Percentiles rank a stretch among this genome's conserved stretches.
phyloP scores from a whole-genome alignment of 2,888 invertebrate genomes.

The Leptura quadrifasciata region DNA sequence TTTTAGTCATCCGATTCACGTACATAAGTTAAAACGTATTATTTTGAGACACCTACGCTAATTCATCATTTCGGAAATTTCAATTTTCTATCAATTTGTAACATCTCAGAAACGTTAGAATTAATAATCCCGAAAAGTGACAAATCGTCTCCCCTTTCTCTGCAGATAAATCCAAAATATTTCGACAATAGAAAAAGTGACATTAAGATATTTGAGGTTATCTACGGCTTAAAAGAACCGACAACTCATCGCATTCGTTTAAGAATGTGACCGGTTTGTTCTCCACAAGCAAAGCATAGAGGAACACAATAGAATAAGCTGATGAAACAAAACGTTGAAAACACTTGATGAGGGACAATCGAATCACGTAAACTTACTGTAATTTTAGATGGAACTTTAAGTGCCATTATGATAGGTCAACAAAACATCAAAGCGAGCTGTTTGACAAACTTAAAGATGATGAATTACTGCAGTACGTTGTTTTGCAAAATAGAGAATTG shows the following conservation, averaged over 20 bases:
- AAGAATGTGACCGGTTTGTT: not conserved
- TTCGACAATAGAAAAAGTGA: not conserved
- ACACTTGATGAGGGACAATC: not conserved
- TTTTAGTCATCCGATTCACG: no score
- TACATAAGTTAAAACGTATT: no score
- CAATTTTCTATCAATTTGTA: no score
- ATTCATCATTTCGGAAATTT: no score
- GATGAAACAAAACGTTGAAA: not conserved
- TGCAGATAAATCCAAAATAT: no score
- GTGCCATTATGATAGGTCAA: not conserved
- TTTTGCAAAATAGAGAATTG: no score
- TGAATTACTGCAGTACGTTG: not conserved
- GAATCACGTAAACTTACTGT: slow-evolving; percentile 6
- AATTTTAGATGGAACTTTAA: not conserved
- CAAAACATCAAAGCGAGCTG: not conserved
- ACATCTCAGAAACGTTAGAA: no score
- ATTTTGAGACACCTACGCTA: no score
- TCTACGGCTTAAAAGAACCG: not conserved
- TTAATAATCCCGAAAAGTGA: not conserved
- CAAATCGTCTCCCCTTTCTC: no score
- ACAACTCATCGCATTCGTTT: not conserved
- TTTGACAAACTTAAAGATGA: not conserved
- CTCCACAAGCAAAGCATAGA: not conserved
- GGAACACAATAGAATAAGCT: not conserved
- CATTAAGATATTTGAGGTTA: not conserved